Percentiles rank a stretch among this genome's conserved stretches.
phyloP scores from a whole-genome alignment of 2,113 vertebrate genomes.

The Chunga burmeisteri region DNA sequence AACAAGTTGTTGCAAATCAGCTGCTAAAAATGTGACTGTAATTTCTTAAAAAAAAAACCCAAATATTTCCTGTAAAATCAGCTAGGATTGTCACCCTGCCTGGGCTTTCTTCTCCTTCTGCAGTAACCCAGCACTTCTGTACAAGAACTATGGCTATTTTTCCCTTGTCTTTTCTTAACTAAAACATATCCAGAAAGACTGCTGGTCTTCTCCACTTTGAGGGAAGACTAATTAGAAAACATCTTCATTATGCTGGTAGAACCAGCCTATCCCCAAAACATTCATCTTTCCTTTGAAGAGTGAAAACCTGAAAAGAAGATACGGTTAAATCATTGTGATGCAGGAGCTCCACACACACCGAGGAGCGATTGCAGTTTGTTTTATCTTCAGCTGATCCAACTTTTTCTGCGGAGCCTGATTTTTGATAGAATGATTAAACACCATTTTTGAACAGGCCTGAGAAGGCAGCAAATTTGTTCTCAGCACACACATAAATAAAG shows the following conservation, averaged over 20 bases:
- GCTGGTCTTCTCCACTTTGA: neutral
- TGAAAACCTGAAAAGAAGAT: neutral
- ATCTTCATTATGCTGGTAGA: neutral
- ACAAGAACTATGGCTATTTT: neutral
- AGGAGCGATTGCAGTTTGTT: neutral
- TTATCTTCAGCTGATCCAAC: neutral
- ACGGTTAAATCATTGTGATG: rapidly evolving
- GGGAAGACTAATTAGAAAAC: neutral
- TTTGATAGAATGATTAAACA: neutral
- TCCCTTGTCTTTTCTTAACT: neutral
- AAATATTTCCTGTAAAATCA: constrained; percentile 2
- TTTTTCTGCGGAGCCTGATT: neutral
- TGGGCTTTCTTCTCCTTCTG: neutral
- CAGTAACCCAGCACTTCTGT: neutral
- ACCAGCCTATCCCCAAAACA: neutral
- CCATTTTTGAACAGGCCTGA: neutral
- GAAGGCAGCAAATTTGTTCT: neutral
- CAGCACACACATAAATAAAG: neutral
- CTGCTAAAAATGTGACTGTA: neutral
- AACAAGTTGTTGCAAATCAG: neutral
- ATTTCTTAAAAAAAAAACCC: neutral
- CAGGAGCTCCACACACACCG: neutral
- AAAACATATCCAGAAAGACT: neutral
- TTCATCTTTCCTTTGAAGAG: neutral
- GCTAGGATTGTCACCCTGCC: neutral